These are phyloP conservation scores for Cyclargus thomasi DNA, from an alignment of 1,140 invertebrate species.

Conservation along the genomic window DNA sequence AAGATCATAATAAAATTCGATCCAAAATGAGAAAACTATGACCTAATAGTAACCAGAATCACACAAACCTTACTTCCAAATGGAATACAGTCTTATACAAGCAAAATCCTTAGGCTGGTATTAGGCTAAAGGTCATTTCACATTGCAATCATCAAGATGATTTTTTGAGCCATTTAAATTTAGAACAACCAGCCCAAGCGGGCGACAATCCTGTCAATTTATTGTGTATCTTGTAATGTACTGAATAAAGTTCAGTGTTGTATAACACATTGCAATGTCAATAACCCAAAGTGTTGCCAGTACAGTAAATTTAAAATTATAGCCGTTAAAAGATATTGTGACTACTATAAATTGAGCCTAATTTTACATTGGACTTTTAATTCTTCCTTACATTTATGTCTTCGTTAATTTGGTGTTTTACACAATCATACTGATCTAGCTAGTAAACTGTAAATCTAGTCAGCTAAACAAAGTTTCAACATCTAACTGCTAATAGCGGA, in stretches of 20 bases:
- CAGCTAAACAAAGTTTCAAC: too few relatives aligned
- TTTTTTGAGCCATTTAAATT: too few relatives aligned
- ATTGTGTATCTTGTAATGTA: too few relatives aligned
- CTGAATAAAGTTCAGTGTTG: too few relatives aligned
- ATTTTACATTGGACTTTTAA: neutral
- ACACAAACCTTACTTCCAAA: slow-evolving; percentile 14
- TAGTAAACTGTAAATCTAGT: too few relatives aligned
- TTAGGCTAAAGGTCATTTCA: neutral
- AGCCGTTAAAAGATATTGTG: neutral
- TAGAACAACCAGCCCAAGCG: too few relatives aligned
- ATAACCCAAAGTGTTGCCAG: neutral
- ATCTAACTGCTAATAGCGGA: too few relatives aligned
- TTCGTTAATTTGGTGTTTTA: neutral
- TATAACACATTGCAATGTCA: too few relatives aligned
- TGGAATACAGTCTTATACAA: slow-evolving; percentile 11
- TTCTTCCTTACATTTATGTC: neutral
- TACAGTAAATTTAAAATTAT: neutral
- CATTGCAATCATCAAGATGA: too few relatives aligned
- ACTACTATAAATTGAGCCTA: slow-evolving; percentile 1
- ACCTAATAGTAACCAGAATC: slow-evolving; percentile 18
- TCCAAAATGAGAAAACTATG: slow-evolving; percentile 7
- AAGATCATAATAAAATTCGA: neutral
- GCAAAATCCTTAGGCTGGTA: neutral
- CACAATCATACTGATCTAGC: neutral
- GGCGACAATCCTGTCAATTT: too few relatives aligned